Evolutionary conservation across 2,888 invertebrate genomes (phyloP).

Genomic region (Drosophila pegasa): DNA sequence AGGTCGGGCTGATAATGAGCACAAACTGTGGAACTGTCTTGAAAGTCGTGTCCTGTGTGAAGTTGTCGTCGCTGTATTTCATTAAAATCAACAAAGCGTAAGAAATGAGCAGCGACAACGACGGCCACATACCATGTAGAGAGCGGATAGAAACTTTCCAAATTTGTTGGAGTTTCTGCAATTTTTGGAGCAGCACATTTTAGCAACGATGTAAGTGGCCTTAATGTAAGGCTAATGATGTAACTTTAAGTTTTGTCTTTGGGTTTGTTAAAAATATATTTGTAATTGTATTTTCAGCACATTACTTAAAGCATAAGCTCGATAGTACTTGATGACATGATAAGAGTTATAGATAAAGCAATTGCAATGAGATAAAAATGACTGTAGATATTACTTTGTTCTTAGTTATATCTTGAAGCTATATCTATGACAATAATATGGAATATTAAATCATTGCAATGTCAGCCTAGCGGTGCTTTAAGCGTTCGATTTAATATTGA

Average conservation of each 20-base stretch:
- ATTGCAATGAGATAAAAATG: background rate
- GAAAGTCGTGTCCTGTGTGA: conserved; percentile 48
- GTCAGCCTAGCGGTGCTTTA: background rate
- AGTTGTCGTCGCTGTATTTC: conserved; percentile 43
- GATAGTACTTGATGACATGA: too few species aligned
- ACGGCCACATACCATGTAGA: conserved; percentile 12
- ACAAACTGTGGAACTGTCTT: conserved; percentile 48
- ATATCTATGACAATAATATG: background rate
- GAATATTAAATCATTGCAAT: too few species aligned
- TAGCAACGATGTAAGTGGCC: background rate
- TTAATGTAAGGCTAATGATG: background rate
- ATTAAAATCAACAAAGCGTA: conserved; percentile 39
- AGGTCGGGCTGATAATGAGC: conserved; percentile 51
- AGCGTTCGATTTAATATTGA: too few species aligned
- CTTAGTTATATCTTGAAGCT: background rate
- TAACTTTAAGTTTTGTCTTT: background rate
- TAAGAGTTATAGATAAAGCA: background rate
- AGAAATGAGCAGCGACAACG: background rate
- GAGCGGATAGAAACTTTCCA: background rate
- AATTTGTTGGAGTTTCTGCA: background rate
- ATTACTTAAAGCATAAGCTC: too few species aligned
- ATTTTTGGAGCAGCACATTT: background rate
- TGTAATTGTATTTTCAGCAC: too few species aligned
- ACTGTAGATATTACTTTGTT: background rate
- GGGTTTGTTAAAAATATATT: too few species aligned